These are phyloP conservation scores for Gastracanthus pulcherrimus DNA, from an alignment of 2,888 invertebrate genomes.

Conservation along the genomic window DNA sequence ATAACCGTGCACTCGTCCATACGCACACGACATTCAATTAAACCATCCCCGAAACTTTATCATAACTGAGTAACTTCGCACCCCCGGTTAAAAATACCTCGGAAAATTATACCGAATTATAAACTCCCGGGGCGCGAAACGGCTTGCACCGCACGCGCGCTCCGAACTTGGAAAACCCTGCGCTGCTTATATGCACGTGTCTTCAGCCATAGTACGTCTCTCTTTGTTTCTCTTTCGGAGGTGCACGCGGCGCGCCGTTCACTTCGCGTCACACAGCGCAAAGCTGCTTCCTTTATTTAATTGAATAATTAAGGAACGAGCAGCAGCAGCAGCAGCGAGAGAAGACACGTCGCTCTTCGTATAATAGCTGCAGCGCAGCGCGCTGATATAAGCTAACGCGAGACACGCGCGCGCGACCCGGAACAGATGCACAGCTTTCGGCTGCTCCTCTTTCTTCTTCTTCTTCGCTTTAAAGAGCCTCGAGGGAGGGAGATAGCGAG, in stretches of 20 bases:
- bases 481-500: constrained; percentile 2
- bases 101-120: too few relatives aligned
- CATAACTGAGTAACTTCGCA: neutral
- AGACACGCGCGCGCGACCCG: neutral
- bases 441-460: constrained; percentile 6
- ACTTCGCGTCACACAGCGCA: too few relatives aligned
- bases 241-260: neutral
- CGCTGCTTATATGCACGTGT: neutral
- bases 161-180: neutral
- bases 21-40: neutral
- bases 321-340: neutral
- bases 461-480: constrained; percentile 14
- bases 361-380: too few relatives aligned
- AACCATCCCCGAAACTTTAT: neutral
- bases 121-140: too few relatives aligned
- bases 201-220: neutral
- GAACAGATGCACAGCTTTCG: constrained; percentile 23
- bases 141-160: too few relatives aligned
- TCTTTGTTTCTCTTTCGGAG: constrained; percentile 1
- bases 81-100: too few relatives aligned
- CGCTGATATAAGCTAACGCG: too few relatives aligned
- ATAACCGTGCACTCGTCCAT: neutral
- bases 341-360: constrained; percentile 22
- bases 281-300: constrained; percentile 57
- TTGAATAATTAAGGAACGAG: constrained; percentile 59